Base-by-base conservation (phyloP, 2,797 vertebrate genomes). In the Melanotaenia parkinsoni region DNA sequence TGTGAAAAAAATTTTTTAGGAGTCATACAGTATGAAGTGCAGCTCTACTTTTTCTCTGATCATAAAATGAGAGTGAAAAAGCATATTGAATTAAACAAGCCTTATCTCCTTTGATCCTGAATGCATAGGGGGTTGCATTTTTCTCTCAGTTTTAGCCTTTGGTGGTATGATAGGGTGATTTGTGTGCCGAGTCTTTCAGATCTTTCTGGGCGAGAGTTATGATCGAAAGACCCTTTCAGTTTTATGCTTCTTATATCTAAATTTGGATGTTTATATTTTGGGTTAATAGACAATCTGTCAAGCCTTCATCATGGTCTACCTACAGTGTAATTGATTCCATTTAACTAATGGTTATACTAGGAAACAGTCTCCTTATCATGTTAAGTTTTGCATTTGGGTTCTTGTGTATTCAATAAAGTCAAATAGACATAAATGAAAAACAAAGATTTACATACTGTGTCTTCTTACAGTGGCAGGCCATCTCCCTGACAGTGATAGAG, bases 401-500 rank as follows among this genome's bases (percentile, higher is more conserved):
- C 7, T 32, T 30, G 6, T 56, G 13, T 30, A 1, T 54, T 67
- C 12, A 58, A 16, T 28, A 1, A 70, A 62, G 5, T 63, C 37
- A 59, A 56, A 66, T 7, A 56, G 10, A 30, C 5, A 30, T 16
- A 45, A 33, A 63, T 14, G 22, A 37, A 57, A 6, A 24, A 32
- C 13, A 43, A 9, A 38, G 5, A 45, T 8, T 54, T 72, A 32
- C 72, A 7, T 32, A 3, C 57, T 43, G 32, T 86, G 57, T 79
- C 54, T 76, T 64, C 38, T 51, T 70, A 63, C 94, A 99, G 98
- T 99, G 98, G 98, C 98, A 99, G 91, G 96, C 98, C 94, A 99
- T 99, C 94, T 99, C 98, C 63, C 94, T 99, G 93, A 99, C 98
- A 1, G 97, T 99, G 91, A 99, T 99, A 70, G 98, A 99, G 95